phyloP scores from a whole-genome alignment of 2,888 invertebrate genomes.

The Drosophila multiciliata region DNA sequence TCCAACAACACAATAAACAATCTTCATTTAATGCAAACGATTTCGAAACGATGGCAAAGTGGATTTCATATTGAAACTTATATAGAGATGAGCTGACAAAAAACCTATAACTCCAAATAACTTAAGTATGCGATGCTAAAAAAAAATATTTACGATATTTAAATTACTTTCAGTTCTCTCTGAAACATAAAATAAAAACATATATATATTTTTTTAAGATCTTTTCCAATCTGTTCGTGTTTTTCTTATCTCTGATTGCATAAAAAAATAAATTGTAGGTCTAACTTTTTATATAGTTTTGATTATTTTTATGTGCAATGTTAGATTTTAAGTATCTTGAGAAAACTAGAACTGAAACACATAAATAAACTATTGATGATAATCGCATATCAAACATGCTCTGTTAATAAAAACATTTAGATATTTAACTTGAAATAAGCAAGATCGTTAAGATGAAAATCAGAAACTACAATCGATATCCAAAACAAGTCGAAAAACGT shows the following conservation, averaged over 20 bases:
- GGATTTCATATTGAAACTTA: neutral
- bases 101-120: neutral
- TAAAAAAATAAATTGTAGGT: neutral
- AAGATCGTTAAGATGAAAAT: constrained; percentile 65
- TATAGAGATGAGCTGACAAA: neutral
- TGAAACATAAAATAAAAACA: neutral
- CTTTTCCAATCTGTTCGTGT: neutral
- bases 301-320: constrained; percentile 11
- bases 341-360: neutral
- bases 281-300: constrained; percentile 9
- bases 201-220: neutral
- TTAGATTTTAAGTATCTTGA: constrained; percentile 8
- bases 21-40: constrained; percentile 64
- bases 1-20: constrained; percentile 60
- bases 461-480: constrained; percentile 8
- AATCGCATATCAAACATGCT: constrained; percentile 39
- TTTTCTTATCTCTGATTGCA: neutral
- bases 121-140: neutral
- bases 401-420: constrained; percentile 59
- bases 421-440: constrained; percentile 55
- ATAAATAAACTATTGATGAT: constrained; percentile 31
- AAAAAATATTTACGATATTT: neutral
- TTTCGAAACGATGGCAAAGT: constrained; percentile 1
- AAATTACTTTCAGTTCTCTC: neutral
- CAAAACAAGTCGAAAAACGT: constrained; percentile 49